Evolutionary conservation across 2,888 invertebrate genomes (phyloP).

Genomic region (Catotricha subobsoleta): DNA sequence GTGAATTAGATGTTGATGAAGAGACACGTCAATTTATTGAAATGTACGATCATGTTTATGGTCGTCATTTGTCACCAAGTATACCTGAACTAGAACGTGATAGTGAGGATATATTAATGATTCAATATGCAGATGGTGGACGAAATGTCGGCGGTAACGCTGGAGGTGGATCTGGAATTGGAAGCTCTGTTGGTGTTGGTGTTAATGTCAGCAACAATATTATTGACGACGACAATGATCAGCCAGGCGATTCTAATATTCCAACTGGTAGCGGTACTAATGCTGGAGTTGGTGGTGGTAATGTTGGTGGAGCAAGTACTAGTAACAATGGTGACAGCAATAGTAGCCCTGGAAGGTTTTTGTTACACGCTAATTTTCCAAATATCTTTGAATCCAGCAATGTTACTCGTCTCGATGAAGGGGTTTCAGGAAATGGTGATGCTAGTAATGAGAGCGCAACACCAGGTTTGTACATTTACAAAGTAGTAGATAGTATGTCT

Average conservation of each 20-base stretch:
- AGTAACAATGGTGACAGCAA: too few relatives aligned
- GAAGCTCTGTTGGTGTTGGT: not conserved
- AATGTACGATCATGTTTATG: slow-evolving; percentile 26
- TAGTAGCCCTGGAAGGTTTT: not conserved
- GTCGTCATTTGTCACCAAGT: slow-evolving; percentile 21
- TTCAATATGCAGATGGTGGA: slow-evolving; percentile 29
- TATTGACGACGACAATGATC: not conserved
- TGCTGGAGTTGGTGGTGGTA: slow-evolving; percentile 13
- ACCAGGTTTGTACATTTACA: too few relatives aligned
- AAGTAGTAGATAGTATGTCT: too few relatives aligned
- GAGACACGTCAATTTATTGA: slow-evolving; percentile 28
- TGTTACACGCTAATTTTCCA: not conserved
- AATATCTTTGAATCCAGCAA: slow-evolving; percentile 1
- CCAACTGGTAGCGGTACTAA: slow-evolving; percentile 7
- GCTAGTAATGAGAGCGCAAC: slow-evolving; percentile 4
- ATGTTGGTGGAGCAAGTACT: not conserved
- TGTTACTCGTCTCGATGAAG: slow-evolving; percentile 1
- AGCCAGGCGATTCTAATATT: not conserved
- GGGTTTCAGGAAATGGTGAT: slow-evolving; percentile 3
- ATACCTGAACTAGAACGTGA: slow-evolving; percentile 36
- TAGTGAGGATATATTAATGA: slow-evolving; percentile 42
- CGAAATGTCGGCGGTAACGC: slow-evolving; percentile 2
- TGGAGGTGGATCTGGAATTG: slow-evolving; percentile 3
- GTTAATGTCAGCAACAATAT: not conserved
- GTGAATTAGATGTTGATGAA: slow-evolving; percentile 28